Evolutionary conservation across 2,797 vertebrate species (phyloP), one percentile per base, ranked within the genome.

Genomic region (Cynodonichthys magdalenae): DNA sequence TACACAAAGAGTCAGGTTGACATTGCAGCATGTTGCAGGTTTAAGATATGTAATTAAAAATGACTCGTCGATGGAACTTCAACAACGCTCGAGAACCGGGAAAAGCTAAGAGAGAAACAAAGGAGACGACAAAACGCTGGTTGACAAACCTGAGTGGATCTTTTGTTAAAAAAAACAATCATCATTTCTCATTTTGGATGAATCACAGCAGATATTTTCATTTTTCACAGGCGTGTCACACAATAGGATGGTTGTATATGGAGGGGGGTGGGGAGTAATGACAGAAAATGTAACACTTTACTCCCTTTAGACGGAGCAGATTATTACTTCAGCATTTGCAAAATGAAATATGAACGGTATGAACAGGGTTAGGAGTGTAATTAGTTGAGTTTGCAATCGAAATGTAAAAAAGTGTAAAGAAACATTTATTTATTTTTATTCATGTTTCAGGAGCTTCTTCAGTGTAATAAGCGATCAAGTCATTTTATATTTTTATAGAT

Each of bases 31-130:
- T 48, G 24, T 18, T 14, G 27, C 36, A 7, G 59, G 52, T 72
- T 71, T 53, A 56, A 60, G 41, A 63, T 14, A 45, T 53, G 54
- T 55, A 71, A 66, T 72, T 68, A 67, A 52, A 49, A 48, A 28
- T 20, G 39, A 68, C 48, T 48, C 39, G 34, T 12, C 18, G n/a
- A 51, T 10, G 19, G 17, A 46, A 47, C 45, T 54, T 41, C 1
- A 39, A 48, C 39, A 48, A 55, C 46, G 20, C 2, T 2, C 3
- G 2, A 63, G 6, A 53, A 42, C 6, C 1, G 5, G 15, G 18
- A 50, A 19, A 28, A 52, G 44, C 1, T 9, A 29, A 15, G 24
- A 9, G 18, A 48, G 10, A 44, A 11, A 17, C n/a, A 18, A 34
- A 17, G 15, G 19, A 51, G 44, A 20, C 19, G 4, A 15, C 19